phyloP scores from a whole-genome alignment of 2,888 invertebrate genomes.

The Dicranocentrus wangi region DNA sequence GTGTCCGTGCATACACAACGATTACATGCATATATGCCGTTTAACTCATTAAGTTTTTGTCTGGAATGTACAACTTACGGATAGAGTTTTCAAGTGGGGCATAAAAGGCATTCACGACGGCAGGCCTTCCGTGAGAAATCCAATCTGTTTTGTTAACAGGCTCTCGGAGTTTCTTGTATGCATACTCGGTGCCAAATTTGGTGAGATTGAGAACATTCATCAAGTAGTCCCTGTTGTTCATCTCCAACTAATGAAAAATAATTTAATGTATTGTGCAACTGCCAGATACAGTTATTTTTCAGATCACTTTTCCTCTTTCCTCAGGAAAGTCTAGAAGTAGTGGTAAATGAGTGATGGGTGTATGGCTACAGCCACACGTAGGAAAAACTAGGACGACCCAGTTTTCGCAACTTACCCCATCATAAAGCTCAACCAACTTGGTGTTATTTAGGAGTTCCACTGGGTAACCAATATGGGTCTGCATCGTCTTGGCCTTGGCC shows the following conservation, averaged over 20 bases:
- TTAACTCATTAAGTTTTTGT: slow-evolving; percentile 28
- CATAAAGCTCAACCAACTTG: slow-evolving; percentile 87
- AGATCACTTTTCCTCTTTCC: slow-evolving; percentile 9
- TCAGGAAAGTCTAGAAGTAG: not conserved
- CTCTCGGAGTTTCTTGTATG: slow-evolving; percentile 84
- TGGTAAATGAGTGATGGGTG: slow-evolving; percentile 7
- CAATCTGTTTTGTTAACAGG: slow-evolving; percentile 90
- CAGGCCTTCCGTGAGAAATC: slow-evolving; percentile 88
- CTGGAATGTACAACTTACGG: slow-evolving; percentile 79
- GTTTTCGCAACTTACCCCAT: slow-evolving; percentile 77
- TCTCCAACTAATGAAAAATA: slow-evolving; percentile 78
- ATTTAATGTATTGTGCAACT: slow-evolving; percentile 13
- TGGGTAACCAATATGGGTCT: slow-evolving; percentile 93
- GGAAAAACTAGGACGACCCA: not conserved
- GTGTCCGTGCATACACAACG: not conserved
- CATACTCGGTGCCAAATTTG: slow-evolving; percentile 85
- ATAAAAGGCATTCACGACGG: slow-evolving; percentile 90
- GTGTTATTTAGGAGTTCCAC: slow-evolving; percentile 88
- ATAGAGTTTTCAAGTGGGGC: slow-evolving; percentile 90
- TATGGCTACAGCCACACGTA: not conserved
- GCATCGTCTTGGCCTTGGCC: slow-evolving; percentile 87
- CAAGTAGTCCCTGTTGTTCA: slow-evolving; percentile 83
- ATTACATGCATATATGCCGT: not conserved
- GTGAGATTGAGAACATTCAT: slow-evolving; percentile 86
- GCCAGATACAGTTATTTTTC: slow-evolving; percentile 8